Percentiles rank a stretch among this genome's conserved stretches.
Conservation (phyloP, 2,113 vertebrate species). For the Cephalopholis sonnerati region DNA sequence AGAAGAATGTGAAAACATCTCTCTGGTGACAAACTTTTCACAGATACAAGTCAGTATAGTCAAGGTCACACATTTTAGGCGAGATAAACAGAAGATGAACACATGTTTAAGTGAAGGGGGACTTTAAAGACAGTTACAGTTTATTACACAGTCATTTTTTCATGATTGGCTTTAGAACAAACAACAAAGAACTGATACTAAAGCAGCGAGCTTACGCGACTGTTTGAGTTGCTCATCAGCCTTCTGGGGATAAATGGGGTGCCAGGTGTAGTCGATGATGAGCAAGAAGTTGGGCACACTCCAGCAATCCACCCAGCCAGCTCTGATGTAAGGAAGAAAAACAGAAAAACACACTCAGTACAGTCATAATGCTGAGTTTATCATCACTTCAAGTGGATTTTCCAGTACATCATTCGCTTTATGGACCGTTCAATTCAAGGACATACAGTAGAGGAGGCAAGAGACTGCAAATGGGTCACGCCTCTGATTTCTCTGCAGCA, state of each 20-base stretch:
- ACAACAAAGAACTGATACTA: not conserved
- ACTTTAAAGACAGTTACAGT: not conserved
- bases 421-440: conserved; percentile 55
- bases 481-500: conserved; percentile 45
- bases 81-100: too few species aligned
- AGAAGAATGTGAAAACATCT: too few species aligned
- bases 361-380: conserved; percentile 30
- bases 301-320: conserved; percentile 99
- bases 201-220: conserved; percentile 87
- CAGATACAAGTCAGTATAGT: too few species aligned
- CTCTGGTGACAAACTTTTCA: too few species aligned
- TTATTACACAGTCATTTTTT: not conserved
- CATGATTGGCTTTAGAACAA: not conserved
- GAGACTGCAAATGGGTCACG: conserved; percentile 50
- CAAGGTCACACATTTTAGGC: too few species aligned
- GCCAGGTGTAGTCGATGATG: conserved; percentile 97
- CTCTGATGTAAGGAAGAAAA: conserved; percentile 79
- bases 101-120: too few species aligned
- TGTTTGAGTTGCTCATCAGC: conserved; percentile 96
- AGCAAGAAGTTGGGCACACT: conserved; percentile 95
- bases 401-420: conserved; percentile 60
- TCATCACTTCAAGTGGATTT: conserved; percentile 58
- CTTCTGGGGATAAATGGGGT: conserved; percentile 98
- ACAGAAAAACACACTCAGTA: conserved; percentile 10
- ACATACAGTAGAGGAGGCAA: conserved; percentile 30